Percentiles rank a stretch among this genome's conserved stretches.
Evolutionary conservation across 37 sponge, comb jelly and placozoan genomes (phyloP).

Genomic region (Theonella swinhoei): DNA sequence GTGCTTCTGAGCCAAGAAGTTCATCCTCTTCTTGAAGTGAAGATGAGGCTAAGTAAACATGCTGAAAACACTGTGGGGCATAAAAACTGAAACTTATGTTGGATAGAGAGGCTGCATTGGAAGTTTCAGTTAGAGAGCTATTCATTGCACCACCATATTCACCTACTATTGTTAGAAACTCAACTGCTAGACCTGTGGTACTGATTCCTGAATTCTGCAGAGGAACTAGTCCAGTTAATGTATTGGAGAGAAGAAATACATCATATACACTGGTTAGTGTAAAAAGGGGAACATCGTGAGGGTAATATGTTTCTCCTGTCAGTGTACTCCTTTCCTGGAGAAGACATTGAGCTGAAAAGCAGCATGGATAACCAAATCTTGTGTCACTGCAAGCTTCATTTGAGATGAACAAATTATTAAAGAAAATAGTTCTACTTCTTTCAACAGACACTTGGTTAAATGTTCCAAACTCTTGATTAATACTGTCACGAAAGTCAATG

Average conservation of each 20-base stretch:
- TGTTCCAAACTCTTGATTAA: slow-evolving; percentile 2
- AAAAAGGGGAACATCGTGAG: slow-evolving; percentile 29
- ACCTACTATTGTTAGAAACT: slow-evolving; percentile 25
- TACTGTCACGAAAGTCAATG: slow-evolving; percentile 72
- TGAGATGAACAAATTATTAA: neutral
- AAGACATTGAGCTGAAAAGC: slow-evolving; percentile 70
- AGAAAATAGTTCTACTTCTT: neutral
- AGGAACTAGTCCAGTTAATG: neutral
- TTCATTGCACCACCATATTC: slow-evolving; percentile 95
- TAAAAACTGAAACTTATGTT: slow-evolving; percentile 36
- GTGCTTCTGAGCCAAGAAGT: neutral
- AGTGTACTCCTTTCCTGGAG: slow-evolving; percentile 14
- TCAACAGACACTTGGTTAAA: neutral
- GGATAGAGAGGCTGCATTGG: neutral
- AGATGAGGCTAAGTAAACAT: slow-evolving; percentile 86
- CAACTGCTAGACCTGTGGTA: neutral
- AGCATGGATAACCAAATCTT: slow-evolving; percentile 61
- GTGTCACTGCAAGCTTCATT: slow-evolving; percentile 35
- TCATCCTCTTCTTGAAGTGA: slow-evolving; percentile 34
- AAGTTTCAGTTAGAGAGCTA: slow-evolving; percentile 35
- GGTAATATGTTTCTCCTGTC: slow-evolving; percentile 13
- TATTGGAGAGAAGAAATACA: slow-evolving; percentile 34
- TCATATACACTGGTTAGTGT: slow-evolving; percentile 48
- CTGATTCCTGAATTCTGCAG: neutral
- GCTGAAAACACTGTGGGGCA: slow-evolving; percentile 77